phyloP scores from a whole-genome alignment of 2,113 vertebrate species.

The Lepisosteus osseus region DNA sequence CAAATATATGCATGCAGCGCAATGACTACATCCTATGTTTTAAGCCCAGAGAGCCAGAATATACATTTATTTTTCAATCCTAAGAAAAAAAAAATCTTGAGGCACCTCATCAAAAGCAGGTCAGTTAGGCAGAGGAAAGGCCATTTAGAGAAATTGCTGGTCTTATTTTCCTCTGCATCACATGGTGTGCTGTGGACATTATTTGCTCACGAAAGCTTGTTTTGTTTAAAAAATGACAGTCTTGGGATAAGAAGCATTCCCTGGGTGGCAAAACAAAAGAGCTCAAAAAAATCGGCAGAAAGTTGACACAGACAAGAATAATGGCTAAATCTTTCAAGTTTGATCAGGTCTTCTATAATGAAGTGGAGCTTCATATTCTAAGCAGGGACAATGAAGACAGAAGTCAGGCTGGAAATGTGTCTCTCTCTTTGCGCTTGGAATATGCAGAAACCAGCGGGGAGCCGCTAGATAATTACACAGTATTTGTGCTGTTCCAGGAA shows the following conservation, averaged over 20 bases:
- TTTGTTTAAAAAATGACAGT: constrained; percentile 59
- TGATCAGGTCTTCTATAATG: constrained; percentile 89
- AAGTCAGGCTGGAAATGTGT: constrained; percentile 74
- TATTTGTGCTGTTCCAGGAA: constrained; percentile 87
- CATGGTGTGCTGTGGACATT: constrained; percentile 66
- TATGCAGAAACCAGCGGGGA: constrained; percentile 85
- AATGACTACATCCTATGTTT: no score
- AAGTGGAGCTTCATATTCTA: constrained; percentile 84
- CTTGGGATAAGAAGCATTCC: constrained; percentile 73
- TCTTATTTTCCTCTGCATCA: constrained; percentile 71
- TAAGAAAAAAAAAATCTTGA: not conserved
- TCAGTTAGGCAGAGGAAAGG: constrained; percentile 73
- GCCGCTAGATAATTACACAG: constrained; percentile 87
- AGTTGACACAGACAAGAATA: constrained; percentile 86
- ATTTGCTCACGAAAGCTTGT: constrained; percentile 67
- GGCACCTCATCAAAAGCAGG: constrained; percentile 26
- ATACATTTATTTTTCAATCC: constrained; percentile 5
- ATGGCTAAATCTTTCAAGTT: constrained; percentile 91
- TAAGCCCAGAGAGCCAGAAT: not conserved
- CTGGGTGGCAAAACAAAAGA: constrained; percentile 79
- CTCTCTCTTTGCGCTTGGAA: constrained; percentile 82
- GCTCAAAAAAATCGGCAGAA: constrained; percentile 59
- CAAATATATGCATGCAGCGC: not conserved
- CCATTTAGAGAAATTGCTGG: constrained; percentile 71
- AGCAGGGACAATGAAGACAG: constrained; percentile 83